Evolutionary conservation across 2,113 vertebrate genomes (phyloP).

Genomic region (Peromyscus polionotus): DNA sequence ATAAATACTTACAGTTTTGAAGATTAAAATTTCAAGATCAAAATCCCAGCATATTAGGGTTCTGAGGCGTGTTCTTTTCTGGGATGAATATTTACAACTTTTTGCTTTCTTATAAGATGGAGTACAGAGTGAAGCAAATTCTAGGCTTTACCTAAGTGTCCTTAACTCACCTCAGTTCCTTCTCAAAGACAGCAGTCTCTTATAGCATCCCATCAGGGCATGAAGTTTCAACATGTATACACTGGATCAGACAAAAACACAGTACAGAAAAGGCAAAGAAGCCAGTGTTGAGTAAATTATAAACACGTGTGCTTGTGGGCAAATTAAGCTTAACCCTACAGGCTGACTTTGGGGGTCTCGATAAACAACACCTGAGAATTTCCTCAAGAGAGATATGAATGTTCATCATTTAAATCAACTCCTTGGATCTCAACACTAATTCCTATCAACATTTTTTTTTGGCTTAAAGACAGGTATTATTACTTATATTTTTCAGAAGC

Average conservation of each 20-base stretch:
- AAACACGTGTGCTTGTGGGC: not conserved
- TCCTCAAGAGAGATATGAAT: not conserved
- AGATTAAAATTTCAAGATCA: not conserved
- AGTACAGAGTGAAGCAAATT: not conserved
- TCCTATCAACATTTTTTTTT: not conserved
- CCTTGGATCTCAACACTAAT: not conserved
- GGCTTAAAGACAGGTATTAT: not conserved
- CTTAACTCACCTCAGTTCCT: not conserved
- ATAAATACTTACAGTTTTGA: not conserved
- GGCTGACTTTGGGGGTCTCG: not conserved
- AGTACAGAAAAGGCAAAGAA: not conserved
- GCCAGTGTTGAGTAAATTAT: not conserved
- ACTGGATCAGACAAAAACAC: not conserved
- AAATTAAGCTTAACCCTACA: not conserved
- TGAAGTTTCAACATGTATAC: not conserved
- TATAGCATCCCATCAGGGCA: not conserved
- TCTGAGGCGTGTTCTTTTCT: fast-evolving
- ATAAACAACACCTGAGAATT: not conserved
- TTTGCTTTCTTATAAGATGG: not conserved
- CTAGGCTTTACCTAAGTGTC: not conserved
- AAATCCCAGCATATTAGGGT: not conserved
- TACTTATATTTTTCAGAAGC: not conserved
- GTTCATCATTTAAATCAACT: not conserved
- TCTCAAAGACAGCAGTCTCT: not conserved
- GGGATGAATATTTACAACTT: not conserved